Evolutionary conservation across 2,113 vertebrate genomes (phyloP).

Genomic region (Laticauda laticaudata): DNA sequence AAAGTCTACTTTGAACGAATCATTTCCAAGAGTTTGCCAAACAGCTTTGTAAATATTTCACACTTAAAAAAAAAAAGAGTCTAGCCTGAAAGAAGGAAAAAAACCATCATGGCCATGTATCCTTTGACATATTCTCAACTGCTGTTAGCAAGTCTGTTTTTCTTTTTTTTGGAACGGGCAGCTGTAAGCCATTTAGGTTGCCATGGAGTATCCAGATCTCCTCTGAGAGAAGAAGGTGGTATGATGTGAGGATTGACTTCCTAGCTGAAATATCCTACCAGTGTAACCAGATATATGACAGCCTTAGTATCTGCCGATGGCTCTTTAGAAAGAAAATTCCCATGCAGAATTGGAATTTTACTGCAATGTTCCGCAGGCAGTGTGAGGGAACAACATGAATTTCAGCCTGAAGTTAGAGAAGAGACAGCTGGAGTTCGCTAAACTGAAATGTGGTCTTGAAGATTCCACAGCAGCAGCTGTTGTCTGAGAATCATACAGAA

Average conservation of each 20-base stretch:
- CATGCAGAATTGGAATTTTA: neutral
- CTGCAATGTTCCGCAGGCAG: neutral
- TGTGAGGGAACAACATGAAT: neutral
- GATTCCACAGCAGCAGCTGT: neutral
- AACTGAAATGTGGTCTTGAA: neutral
- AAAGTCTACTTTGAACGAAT: neutral
- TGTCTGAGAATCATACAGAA: neutral
- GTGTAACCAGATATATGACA: neutral
- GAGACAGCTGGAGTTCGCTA: slow-evolving; percentile 13
- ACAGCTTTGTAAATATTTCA: neutral
- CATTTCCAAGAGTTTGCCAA: neutral
- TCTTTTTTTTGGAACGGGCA: neutral
- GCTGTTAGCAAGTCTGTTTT: neutral
- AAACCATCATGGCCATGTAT: neutral
- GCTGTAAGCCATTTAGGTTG: neutral
- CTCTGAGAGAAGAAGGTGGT: neutral
- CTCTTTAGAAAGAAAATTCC: neutral
- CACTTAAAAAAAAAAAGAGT: neutral
- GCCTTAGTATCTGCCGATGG: neutral
- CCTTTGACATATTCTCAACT: neutral
- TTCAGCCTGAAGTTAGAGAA: neutral
- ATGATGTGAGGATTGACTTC: neutral
- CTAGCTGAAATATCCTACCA: neutral
- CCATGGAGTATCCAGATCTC: neutral
- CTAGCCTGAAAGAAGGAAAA: neutral